Evolutionary conservation across 1,140 invertebrate genomes (phyloP).

Genomic region (Tetramorium parvispinum): DNA sequence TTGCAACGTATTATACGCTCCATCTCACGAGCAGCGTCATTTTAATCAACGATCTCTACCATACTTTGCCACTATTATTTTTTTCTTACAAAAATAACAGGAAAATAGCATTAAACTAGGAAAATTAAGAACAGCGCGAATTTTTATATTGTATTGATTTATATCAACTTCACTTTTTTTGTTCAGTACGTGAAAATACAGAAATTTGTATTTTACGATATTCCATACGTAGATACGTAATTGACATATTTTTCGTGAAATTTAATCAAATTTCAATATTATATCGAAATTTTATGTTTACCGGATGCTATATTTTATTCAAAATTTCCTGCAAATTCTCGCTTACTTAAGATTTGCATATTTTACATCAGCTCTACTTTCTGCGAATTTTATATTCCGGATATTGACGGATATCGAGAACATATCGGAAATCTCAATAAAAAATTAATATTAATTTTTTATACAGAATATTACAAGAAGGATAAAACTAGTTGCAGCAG

Average conservation of each 20-base stretch:
- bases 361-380: background rate
- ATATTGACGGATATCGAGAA: background rate
- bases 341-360: background rate
- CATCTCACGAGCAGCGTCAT: slow-evolving; percentile 11
- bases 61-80: background rate
- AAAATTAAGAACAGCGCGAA: background rate
- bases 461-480: background rate
- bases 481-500: background rate
- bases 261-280: background rate
- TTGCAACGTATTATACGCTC: slow-evolving; percentile 48
- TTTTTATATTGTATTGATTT: background rate
- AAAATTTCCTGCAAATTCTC: background rate
- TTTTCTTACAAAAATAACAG: slow-evolving; percentile 21
- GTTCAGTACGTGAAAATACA: background rate
- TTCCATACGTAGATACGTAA: background rate
- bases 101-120: background rate
- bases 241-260: background rate
- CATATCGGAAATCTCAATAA: background rate
- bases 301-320: background rate
- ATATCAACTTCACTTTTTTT: background rate
- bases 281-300: background rate
- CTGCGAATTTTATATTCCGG: background rate
- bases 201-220: background rate
- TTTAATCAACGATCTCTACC: slow-evolving; percentile 42
- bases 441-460: background rate